Base-by-base conservation (phyloP, 2,797 vertebrate genomes). In the Toxotes lorentzi region DNA sequence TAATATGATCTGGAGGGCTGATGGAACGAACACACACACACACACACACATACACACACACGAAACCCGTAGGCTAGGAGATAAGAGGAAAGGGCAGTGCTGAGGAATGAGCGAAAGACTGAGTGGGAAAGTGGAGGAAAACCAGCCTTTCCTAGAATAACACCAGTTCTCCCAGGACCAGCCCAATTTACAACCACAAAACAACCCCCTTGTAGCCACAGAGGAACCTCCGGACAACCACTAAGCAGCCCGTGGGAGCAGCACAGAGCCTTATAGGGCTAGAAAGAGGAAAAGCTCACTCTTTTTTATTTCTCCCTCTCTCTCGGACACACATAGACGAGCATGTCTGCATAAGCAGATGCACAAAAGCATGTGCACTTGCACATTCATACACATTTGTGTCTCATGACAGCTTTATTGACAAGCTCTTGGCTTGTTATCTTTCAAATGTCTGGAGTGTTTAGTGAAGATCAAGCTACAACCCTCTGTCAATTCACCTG, bases 101-200 rank as follows among this genome's bases (percentile, higher is more conserved):
- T 75, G 78, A 76, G 70, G 57, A 76, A 67, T 47, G 70, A 81
- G 71, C 35, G n/a, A 85, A 81, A 78, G 78, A 73, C 50, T 32
- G 78, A 87, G 80, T 61, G 79, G 77, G 75, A 82, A 86, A 81
- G 73, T 75, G 63, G 80, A 90, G 61, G 87, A 89, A 90, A 93
- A 90, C 83, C 86, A 83, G 83, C 56, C 85, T 88, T 92, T 94
- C 91, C 92, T 90, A 92, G 89, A 94, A 94, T 93, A 93, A 93
- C 92, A 90, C 34, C 58, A 76, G 81, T 86, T 92, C 92, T 94
- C 92, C 23, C 83, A 87, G 86, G 92, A 83, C 91, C 86, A 64
- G 88, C 88, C 91, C 92, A 92, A 93, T 92, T 93, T 92, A 85
- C 90, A 92, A 91, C 90, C 92, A 89, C 92, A 88, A 93, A 93